Evolutionary conservation across 2,888 invertebrate species (phyloP), one percentile per base, ranked within the genome.

Genomic region (Drosophila austrosaltans): DNA sequence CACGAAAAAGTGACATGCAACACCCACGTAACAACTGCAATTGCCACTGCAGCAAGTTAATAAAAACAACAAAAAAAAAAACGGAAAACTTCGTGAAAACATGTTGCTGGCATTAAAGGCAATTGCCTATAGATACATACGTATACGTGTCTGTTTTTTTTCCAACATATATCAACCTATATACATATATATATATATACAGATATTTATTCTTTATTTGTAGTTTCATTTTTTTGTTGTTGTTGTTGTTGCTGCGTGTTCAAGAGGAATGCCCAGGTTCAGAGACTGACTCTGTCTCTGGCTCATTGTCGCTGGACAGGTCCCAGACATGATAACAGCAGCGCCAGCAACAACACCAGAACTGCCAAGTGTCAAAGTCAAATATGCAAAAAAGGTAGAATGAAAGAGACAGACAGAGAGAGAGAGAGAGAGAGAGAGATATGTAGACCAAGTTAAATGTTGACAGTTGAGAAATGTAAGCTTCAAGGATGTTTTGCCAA

Each of bases 311-410:
- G 72, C 76, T 66, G 79, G 78, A 69, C 73, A 66, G 63, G 57
- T 56, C 56, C 30, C 4, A 65, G 28, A 82, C 76, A 89, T 72
- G 87, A 84, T 83, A 87, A 85, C 82, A 89, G 76, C 82, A 81
- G 74, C 81, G 72, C 66, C 72, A 82, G 72, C 75, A 76, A 66
- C 28, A 58, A 58, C 64, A 65, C 54, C 39, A 68, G 65, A 68
- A 89, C 87, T 79, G 88, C 85, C 76, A 88, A 86, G 86, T 83
- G 86, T 86, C 86, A 86, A 86, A 88, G 88, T 89, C 86, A 86
- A 72, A 89, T 89, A 89, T 86, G 84, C 85, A 89, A 82, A 82
- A 73, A 87, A 75, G 78, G 86, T 68, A 76, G 58, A 73, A 69
- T 54, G 69, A 58, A 25, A 53, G 36, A 53, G 36, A 28, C 5